Evolutionary conservation across 2,797 vertebrate genomes (phyloP).

Genomic region (Ptychadena robeensis): DNA sequence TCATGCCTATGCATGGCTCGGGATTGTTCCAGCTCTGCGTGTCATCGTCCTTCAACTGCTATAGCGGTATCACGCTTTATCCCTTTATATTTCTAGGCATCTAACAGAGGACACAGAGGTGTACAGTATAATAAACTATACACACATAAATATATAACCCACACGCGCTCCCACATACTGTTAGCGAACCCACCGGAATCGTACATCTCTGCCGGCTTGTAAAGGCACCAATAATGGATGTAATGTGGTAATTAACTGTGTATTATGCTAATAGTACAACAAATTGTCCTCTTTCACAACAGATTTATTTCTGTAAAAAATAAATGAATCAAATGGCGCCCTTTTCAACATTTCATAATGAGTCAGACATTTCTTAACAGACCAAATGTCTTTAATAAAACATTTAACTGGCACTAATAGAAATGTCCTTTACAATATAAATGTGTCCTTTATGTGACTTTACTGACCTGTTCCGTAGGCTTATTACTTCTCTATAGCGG

Average conservation of each 20-base stretch:
- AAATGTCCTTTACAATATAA: conserved; percentile 62
- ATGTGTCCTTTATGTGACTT: conserved; percentile 59
- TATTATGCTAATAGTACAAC: conserved; percentile 60
- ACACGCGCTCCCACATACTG: not conserved
- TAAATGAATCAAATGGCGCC: conserved; percentile 61
- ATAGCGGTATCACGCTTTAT: too few relatives aligned
- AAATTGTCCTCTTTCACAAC: conserved; percentile 59
- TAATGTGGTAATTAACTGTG: conserved; percentile 49
- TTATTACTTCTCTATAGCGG: conserved; percentile 27
- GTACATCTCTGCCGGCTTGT: conserved; percentile 10
- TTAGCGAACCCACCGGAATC: not conserved
- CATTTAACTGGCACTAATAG: conserved; percentile 62
- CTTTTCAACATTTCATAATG: conserved; percentile 60
- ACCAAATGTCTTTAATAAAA: conserved; percentile 63
- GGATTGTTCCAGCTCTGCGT: too few relatives aligned
- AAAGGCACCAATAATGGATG: conserved; percentile 39
- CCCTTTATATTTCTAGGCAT: not conserved
- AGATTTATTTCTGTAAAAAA: conserved; percentile 60
- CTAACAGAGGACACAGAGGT: not conserved
- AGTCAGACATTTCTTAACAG: conserved; percentile 61
- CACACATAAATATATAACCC: conserved; percentile 27
- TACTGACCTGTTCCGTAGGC: conserved; percentile 46
- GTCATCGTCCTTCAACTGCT: too few relatives aligned
- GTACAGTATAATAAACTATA: not conserved
- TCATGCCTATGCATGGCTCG: too few relatives aligned